Conservation (phyloP, 2,113 vertebrate genomes). For the Regulus satrapa region DNA sequence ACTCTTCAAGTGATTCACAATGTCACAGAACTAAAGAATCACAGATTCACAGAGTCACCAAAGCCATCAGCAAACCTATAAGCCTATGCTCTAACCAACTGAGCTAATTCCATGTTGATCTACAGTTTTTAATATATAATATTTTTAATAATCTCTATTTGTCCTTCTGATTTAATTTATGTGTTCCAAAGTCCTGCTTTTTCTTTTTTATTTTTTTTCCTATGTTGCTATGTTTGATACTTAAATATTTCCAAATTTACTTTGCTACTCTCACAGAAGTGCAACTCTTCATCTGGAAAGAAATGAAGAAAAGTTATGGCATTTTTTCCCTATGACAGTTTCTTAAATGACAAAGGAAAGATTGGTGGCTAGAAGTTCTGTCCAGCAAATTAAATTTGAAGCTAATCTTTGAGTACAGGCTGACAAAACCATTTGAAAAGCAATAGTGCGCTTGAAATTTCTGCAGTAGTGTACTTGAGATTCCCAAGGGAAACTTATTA, state of each 20-base stretch:
- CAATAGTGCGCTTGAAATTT: not conserved
- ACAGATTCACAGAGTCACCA: not conserved
- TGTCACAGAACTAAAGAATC: not conserved
- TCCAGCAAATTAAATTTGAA: not conserved
- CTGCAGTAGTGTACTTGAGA: not conserved
- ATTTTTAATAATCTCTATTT: not conserved
- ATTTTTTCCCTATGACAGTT: not conserved
- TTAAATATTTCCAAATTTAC: not conserved
- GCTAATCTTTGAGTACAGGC: not conserved
- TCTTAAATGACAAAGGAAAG: not conserved
- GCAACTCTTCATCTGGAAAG: not conserved
- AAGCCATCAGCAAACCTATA: no score
- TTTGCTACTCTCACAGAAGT: not conserved
- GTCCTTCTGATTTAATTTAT: not conserved
- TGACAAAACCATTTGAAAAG: not conserved
- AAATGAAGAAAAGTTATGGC: not conserved
- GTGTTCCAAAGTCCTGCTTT: accelerated
- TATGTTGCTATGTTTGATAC: not conserved
- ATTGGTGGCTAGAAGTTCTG: not conserved
- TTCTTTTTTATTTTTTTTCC: not conserved
- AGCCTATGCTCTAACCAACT: not conserved
- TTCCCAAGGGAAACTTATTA: not conserved
- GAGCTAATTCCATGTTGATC: not conserved
- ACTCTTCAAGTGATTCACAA: not conserved
- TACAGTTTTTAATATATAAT: not conserved